Evolutionary conservation across 2,797 vertebrate genomes (phyloP).

Genomic region (Protosalanx chinensis): DNA sequence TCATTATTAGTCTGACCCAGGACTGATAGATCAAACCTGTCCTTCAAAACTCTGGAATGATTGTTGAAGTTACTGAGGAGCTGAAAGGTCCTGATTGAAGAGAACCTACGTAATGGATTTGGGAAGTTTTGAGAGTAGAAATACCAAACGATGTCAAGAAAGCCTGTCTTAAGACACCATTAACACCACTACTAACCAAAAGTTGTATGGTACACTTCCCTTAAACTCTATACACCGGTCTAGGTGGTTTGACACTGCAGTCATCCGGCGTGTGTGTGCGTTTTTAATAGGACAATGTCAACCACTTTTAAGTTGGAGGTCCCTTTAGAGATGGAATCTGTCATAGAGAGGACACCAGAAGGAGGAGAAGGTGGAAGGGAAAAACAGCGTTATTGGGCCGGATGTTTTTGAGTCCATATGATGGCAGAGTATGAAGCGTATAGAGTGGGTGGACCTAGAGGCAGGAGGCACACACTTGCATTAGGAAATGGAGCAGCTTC

Average conservation of each 20-base stretch:
- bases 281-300: slow-evolving; percentile 44
- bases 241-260: slow-evolving; percentile 53
- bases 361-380: slow-evolving; percentile 30
- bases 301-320: slow-evolving; percentile 41
- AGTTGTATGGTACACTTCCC: slow-evolving; percentile 61
- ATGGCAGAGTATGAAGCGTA: slow-evolving; percentile 48
- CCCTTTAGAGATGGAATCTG: slow-evolving; percentile 39
- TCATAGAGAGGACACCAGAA: slow-evolving; percentile 49
- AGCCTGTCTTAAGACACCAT: slow-evolving; percentile 53
- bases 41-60: slow-evolving; percentile 51
- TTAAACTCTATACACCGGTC: slow-evolving; percentile 39
- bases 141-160: slow-evolving; percentile 68
- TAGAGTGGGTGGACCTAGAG: slow-evolving; percentile 52
- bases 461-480: slow-evolving; percentile 69
- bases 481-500: slow-evolving; percentile 73
- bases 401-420: slow-evolving; percentile 48
- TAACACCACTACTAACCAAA: slow-evolving; percentile 67
- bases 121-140: slow-evolving; percentile 48
- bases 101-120: slow-evolving; percentile 31
- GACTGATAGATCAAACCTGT: slow-evolving; percentile 55
- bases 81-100: slow-evolving; percentile 24
- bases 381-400: slow-evolving; percentile 42
- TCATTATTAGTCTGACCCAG: slow-evolving; percentile 53
- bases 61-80: slow-evolving; percentile 49
- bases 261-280: slow-evolving; percentile 51